These are phyloP conservation scores for Schizopygopsis pylzovi DNA, from an alignment of 2,797 vertebrate species.

Conservation along the genomic window DNA sequence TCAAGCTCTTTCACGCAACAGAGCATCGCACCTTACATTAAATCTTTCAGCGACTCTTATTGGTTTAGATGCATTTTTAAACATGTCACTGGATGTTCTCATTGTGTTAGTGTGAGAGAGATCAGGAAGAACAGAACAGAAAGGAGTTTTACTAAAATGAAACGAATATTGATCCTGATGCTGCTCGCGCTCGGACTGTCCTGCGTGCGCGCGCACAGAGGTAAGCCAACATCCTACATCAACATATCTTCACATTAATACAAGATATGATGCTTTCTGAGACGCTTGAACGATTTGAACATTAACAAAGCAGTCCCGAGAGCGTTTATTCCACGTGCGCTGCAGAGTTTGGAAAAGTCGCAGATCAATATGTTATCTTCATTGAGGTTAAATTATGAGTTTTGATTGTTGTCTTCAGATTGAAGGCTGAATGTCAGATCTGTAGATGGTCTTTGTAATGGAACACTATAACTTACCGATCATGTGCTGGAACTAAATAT, in stretches of 20 bases:
- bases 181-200: conserved; percentile 12
- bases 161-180: background rate
- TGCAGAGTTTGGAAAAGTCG: background rate
- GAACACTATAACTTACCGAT: background rate
- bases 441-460: background rate
- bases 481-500: background rate
- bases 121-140: background rate
- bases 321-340: background rate
- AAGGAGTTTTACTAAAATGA: conserved; percentile 21
- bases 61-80: background rate
- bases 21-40: background rate
- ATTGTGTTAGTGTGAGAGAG: background rate
- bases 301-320: background rate
- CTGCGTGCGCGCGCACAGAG: conserved; percentile 19
- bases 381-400: background rate
- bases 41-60: background rate
- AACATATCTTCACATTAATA: background rate
- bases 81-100: background rate
- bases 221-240: background rate
- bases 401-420: background rate
- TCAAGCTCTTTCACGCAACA: background rate
- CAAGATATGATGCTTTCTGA: background rate
- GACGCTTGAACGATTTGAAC: background rate
- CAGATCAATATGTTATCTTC: background rate
- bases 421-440: background rate